These are phyloP conservation scores for Microtus oregoni DNA, from an alignment of 2,113 vertebrate genomes.

Conservation along the genomic window DNA sequence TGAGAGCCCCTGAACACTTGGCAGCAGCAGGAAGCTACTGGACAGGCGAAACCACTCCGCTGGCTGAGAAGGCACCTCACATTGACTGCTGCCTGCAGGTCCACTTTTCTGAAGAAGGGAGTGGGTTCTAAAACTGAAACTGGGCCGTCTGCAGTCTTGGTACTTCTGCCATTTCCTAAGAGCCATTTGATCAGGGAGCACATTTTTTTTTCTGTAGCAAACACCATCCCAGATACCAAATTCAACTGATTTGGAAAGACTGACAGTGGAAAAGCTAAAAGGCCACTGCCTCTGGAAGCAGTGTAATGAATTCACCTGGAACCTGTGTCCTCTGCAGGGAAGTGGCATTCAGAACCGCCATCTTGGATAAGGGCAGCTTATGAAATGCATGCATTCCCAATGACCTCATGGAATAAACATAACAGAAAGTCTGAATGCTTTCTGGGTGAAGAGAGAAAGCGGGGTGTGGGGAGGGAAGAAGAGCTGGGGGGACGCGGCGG, in stretches of 20 bases:
- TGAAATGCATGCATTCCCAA: not conserved
- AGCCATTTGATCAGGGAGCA: not conserved
- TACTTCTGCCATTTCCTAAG: not conserved
- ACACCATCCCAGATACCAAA: not conserved
- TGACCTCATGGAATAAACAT: not conserved
- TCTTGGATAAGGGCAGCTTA: not conserved
- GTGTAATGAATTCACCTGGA: not conserved
- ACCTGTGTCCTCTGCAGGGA: not conserved
- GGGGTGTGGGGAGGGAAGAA: not conserved
- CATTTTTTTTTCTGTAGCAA: not conserved
- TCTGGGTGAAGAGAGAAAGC: not conserved
- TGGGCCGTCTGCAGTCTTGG: not conserved
- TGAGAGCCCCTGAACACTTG: rapidly evolving
- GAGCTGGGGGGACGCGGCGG: not conserved
- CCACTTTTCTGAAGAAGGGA: not conserved
- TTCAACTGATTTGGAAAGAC: not conserved
- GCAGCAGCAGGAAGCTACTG: not conserved
- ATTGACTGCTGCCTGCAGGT: rapidly evolving
- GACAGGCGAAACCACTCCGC: no score
- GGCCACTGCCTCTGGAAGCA: not conserved
- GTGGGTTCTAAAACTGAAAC: not conserved
- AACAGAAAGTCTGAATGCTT: not conserved
- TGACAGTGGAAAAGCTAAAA: not conserved
- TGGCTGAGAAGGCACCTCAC: not conserved
- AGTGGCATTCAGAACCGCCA: not conserved